A percentile compares a stretch with the other conserved stretches of the same genome.
Conservation (phyloP, 2,113 vertebrate genomes). For the Lamprotornis superbus region DNA sequence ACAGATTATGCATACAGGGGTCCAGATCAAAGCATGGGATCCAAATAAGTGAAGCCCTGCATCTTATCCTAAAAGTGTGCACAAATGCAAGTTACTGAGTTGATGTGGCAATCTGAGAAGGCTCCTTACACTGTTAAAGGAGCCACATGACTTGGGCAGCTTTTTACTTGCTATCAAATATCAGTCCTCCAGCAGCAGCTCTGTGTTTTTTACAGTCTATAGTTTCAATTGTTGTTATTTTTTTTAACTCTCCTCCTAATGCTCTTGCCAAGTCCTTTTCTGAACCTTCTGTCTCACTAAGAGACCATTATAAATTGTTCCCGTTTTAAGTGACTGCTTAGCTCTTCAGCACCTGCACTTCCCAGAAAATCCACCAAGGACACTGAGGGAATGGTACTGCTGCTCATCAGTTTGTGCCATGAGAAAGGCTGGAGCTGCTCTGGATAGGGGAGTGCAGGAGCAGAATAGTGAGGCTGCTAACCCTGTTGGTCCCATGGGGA, state of each 20-base stretch:
- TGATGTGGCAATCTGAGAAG: fast-evolving
- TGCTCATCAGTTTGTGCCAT: background rate
- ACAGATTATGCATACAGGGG: background rate
- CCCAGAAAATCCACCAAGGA: background rate
- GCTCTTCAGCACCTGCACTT: background rate
- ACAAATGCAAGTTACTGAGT: background rate
- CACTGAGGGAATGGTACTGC: background rate
- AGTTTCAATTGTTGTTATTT: background rate
- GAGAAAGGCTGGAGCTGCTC: background rate
- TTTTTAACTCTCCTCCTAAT: background rate
- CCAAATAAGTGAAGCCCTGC: background rate
- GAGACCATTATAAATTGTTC: background rate
- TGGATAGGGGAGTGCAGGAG: background rate
- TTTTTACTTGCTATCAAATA: background rate
- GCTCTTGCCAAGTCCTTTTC: background rate
- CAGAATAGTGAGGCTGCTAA: background rate
- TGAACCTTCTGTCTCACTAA: background rate
- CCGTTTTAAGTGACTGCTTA: background rate
- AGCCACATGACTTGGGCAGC: background rate
- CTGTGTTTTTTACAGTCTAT: background rate
- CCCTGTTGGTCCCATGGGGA: fast-evolving
- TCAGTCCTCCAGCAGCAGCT: background rate
- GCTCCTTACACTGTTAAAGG: background rate
- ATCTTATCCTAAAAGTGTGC: background rate
- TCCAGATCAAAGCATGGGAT: background rate